Base-by-base conservation (phyloP, 53 echinoderm and acorn worm genomes). In the Paracentrotus lividus region DNA sequence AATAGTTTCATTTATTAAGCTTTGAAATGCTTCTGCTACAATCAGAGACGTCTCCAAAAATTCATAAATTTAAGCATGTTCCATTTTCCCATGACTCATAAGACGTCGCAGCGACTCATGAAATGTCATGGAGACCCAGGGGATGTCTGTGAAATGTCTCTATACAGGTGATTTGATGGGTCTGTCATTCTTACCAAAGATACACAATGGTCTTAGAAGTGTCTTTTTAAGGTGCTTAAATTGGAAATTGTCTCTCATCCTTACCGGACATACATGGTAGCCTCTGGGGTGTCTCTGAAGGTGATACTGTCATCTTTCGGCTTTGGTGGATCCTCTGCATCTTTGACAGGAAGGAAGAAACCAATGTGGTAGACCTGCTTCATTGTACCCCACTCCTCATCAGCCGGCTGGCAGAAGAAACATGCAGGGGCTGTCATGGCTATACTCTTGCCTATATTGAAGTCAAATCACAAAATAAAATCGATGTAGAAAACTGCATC, bases 351-450 rank as follows among this genome's bases (percentile, higher is more conserved):
- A 26, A 96, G 55, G 29, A 92, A 89, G 32, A 92, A 94, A 23
- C 96, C 96, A 12, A 92, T 69, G 31, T 85, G 68, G 49, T 90
- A 49, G 45, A 49, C 93, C 49, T 96, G 88, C 29, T 93, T 93
- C 42, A 88, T 92, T 16, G 88, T 84, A 8, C 44, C 93, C 96
- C 96, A 96, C 36, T 81, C 93, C 3, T 84, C 94, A 21, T 95
- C 89, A 18, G 32, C 93, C 40, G 96, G 94, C 24, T 84, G 44
- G 44, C 88, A 77, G 49, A 60, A 93, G 42, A 96, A 42, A 27
- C 93, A 52, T 4, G 94, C 96, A 16, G 96, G 96, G 31, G 94
- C 84, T 27, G 96, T 93, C 96, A 96, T 96, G 0, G 96, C 47
- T 2, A 94, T 51, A 12, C 61, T 93, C 40, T 93, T 88, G 5